These are phyloP conservation scores for Neoaliturus tenellus DNA, from an alignment of 2,888 invertebrate species.

Conservation along the genomic window DNA sequence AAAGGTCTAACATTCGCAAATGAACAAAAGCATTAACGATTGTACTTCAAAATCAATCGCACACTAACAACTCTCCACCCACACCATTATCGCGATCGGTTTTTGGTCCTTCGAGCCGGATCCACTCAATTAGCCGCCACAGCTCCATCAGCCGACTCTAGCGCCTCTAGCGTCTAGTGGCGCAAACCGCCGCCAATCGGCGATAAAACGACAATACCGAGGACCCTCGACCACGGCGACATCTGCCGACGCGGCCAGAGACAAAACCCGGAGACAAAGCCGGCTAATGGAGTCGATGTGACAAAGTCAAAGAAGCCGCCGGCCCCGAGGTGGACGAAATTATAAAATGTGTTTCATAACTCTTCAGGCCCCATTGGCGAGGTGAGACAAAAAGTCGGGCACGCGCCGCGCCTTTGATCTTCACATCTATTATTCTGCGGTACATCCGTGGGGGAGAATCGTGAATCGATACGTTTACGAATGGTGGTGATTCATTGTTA, in stretches of 20 bases:
- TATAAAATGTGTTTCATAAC: constrained; percentile 45
- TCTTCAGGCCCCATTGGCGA: constrained; percentile 42
- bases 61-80: too few relatives aligned
- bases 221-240: neutral
- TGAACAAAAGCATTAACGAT: too few relatives aligned
- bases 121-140: neutral
- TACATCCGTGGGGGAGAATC: constrained; percentile 6
- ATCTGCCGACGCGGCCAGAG: constrained; percentile 2
- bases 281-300: constrained; percentile 18
- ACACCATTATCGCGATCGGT: too few relatives aligned
- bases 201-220: neutral
- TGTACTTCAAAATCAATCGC: too few relatives aligned
- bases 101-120: neutral
- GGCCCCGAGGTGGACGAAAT: constrained; percentile 30
- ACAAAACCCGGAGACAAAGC: neutral
- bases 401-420: neutral
- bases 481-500: neutral
- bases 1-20: too few relatives aligned
- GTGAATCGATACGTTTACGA: neutral
- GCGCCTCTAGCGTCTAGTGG: neutral
- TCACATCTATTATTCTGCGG: neutral
- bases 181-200: constrained; percentile 9
- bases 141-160: neutral
- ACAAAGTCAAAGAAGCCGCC: constrained; percentile 25
- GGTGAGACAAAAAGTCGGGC: constrained; percentile 2